phyloP scores from a whole-genome alignment of 53 echinoderm and acorn worm genomes.

The Henricia sp. region DNA sequence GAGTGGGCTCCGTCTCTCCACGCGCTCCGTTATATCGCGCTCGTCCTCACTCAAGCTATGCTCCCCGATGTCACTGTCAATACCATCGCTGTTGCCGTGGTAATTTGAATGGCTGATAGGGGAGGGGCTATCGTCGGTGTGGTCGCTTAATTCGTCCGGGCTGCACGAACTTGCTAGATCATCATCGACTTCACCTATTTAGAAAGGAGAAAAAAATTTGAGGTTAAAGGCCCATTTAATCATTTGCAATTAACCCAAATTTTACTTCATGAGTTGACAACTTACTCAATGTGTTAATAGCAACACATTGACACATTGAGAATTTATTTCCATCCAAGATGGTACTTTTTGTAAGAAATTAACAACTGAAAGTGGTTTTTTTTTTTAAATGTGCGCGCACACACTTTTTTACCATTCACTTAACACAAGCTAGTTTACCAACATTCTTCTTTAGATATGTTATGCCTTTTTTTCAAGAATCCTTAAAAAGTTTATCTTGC shows the following conservation, averaged over 20 bases:
- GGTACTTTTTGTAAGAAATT: too few relatives aligned
- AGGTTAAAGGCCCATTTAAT: not conserved
- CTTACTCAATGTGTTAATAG: too few relatives aligned
- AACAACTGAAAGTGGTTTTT: too few relatives aligned
- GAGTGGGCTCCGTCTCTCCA: slow-evolving; percentile 58
- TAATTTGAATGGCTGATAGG: slow-evolving; percentile 65
- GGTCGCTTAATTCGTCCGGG: slow-evolving; percentile 66
- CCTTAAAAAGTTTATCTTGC: too few relatives aligned
- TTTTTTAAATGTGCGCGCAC: too few relatives aligned
- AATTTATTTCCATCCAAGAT: too few relatives aligned
- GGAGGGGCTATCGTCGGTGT: slow-evolving; percentile 61
- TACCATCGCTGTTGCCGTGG: slow-evolving; percentile 83
- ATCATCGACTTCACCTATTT: slow-evolving; percentile 49
- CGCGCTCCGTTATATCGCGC: slow-evolving; percentile 43
- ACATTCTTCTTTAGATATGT: too few relatives aligned
- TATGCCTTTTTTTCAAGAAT: too few relatives aligned
- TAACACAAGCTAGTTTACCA: too few relatives aligned
- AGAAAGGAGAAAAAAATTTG: slow-evolving; percentile 1
- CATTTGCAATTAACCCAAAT: not conserved
- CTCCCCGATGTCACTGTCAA: slow-evolving; percentile 73
- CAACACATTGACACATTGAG: too few relatives aligned
- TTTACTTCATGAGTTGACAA: not conserved
- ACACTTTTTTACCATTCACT: too few relatives aligned
- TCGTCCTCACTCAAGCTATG: slow-evolving; percentile 76
- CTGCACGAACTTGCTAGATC: slow-evolving; percentile 56